Conservation (phyloP, 2,797 vertebrate genomes). For the Oreortyx pictus region DNA sequence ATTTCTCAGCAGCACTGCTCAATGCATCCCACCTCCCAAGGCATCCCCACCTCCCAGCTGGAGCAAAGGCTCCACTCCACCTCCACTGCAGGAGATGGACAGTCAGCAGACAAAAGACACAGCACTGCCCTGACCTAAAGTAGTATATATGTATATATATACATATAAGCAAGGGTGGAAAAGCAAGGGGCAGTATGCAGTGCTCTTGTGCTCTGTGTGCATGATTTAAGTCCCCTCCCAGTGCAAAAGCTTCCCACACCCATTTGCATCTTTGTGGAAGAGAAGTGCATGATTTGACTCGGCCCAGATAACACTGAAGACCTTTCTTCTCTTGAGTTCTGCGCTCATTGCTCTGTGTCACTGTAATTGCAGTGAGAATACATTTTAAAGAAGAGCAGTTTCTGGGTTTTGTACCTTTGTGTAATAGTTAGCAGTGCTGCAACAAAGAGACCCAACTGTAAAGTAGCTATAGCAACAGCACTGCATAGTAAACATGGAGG, state of each 20-base stretch:
- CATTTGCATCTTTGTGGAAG: neutral
- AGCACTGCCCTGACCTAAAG: neutral
- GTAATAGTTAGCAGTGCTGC: neutral
- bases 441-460: neutral
- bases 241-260: neutral
- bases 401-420: neutral
- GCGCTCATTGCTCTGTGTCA: neutral
- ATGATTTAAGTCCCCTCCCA: neutral
- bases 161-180: neutral
- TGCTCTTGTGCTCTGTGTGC: neutral
- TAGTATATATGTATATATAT: neutral
- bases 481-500: neutral
- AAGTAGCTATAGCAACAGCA: neutral
- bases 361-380: neutral
- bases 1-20: accelerated
- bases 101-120: neutral
- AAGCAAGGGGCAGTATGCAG: neutral
- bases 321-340: neutral
- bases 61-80: neutral
- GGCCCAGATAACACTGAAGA: neutral
- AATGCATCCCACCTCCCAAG: too few relatives aligned
- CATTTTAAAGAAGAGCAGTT: neutral
- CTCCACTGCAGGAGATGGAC: neutral
- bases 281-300: neutral
- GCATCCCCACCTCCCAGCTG: neutral